Evolutionary conservation across 1,140 invertebrate species (phyloP), one percentile per base, ranked within the genome.

Genomic region (Lasaia peninsularis): DNA sequence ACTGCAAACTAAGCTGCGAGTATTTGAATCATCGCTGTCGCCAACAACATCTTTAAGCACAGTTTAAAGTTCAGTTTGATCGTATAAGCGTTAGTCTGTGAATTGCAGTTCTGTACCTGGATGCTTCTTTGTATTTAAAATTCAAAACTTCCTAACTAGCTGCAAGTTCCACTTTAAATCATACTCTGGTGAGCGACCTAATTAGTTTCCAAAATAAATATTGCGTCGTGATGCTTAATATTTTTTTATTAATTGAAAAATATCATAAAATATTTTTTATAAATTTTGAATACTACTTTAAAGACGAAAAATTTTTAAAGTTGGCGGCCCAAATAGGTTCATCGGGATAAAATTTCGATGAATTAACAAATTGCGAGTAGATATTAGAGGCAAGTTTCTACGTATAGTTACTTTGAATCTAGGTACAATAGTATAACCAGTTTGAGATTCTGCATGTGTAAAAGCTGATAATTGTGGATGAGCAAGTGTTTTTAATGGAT

Each of bases 31-130:
- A 77, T 75, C 61, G 68, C 66, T 64, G 65, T 69, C 70, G 63
- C 75, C 82, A 87, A 83, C 81, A 82, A 86, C 78, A 87, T 83
- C 84, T 82, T 87, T 85, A 78, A 85, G 64, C 70, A 66, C 56
- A 79, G 73, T 81, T 81, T 78, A 69, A 75, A 75, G 70, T 80
- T 75, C 64, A 75, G 78, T 77, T 75, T 79, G 75, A 82, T 87
- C 74, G 74, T 79, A 70, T 84, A 81, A 84, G 67, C 72, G 80
- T 85, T 85, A 80, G 75, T 77, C 71, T 74, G 55, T 67, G 71
- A 73, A 81, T 80, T 75, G 73, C 62, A 75, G 69, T 71, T 73
- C 14, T 44, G 18, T 44, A 44, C 40, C 40, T 44, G 11, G 40
- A 20, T 63, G 71, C 63, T 83, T 86, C 85, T 86, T 86, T 86